Percentiles rank a stretch among this genome's conserved stretches.
phyloP scores from a whole-genome alignment of 1,140 invertebrate genomes.

The Caenorhabditis tropicalis region DNA sequence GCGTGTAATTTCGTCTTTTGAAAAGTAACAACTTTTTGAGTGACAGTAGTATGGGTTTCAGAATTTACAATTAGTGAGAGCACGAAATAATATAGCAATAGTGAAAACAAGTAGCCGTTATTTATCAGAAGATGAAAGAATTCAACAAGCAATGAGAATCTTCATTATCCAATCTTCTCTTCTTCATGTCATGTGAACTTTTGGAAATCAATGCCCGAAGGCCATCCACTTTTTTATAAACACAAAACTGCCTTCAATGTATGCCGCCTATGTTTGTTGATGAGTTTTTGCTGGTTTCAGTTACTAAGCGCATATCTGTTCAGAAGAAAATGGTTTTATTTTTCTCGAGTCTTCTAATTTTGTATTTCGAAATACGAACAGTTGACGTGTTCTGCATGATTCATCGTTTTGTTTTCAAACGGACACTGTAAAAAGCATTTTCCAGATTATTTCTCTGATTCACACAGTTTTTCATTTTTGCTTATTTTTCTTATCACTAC shows the following conservation, averaged over 20 bases:
- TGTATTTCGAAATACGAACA: neutral
- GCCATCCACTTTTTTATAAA: constrained; percentile 31
- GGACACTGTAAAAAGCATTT: neutral
- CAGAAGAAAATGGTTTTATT: neutral
- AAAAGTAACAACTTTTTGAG: too few species aligned
- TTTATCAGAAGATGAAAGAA: too few species aligned
- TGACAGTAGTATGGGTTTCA: too few species aligned
- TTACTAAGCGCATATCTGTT: too few species aligned
- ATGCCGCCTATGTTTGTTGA: neutral
- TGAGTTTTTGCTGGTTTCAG: neutral
- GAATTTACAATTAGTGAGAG: too few species aligned
- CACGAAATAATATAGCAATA: too few species aligned
- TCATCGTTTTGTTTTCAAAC: neutral
- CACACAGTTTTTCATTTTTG: too few species aligned
- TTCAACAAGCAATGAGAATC: neutral
- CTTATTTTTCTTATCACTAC: too few species aligned
- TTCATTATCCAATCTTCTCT: neutral
- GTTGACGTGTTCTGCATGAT: neutral
- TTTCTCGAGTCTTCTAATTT: neutral
- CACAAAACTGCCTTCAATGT: neutral
- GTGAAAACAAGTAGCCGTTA: too few species aligned
- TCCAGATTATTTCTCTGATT: neutral
- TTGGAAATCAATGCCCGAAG: constrained; percentile 1
- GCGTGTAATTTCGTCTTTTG: too few species aligned
- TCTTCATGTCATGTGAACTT: neutral